Conservation (phyloP, 2,797 vertebrate species). For the Thripadectes ignobilis region DNA sequence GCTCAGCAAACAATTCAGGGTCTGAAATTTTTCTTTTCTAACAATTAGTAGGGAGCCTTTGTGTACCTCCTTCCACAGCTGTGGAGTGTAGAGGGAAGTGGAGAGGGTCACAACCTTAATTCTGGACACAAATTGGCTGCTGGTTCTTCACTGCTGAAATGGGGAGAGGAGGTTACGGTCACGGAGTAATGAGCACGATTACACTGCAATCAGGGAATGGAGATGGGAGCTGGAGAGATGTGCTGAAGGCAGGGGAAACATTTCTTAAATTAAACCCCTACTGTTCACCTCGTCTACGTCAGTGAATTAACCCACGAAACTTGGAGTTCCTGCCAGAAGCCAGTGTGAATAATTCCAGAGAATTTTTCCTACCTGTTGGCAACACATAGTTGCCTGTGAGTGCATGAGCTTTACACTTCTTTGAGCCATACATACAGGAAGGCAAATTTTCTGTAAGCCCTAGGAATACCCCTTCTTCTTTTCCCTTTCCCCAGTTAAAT, state of each 20-base stretch:
- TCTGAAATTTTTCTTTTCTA: background rate
- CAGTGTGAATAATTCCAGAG: slow-evolving; percentile 2
- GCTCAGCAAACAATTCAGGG: background rate
- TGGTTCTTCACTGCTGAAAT: background rate
- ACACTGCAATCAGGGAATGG: slow-evolving; percentile 7
- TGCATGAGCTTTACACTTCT: rapidly evolving
- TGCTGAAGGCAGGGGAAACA: slow-evolving; percentile 26
- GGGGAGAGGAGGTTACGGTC: background rate
- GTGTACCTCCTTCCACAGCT: background rate
- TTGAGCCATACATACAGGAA: background rate
- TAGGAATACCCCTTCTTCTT: background rate
- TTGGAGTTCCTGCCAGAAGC: slow-evolving; percentile 4
- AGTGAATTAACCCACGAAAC: background rate
- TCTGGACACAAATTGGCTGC: slow-evolving; percentile 46
- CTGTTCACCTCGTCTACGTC: background rate
- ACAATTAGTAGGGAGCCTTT: slow-evolving; percentile 9
- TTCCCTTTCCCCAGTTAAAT: background rate
- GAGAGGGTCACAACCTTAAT: slow-evolving; percentile 62
- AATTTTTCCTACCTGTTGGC: background rate
- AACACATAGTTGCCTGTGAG: background rate
- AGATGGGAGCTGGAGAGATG: background rate
- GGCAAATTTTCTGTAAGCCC: background rate
- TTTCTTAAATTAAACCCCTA: slow-evolving; percentile 41
- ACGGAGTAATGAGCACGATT: background rate
- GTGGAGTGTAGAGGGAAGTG: background rate